phyloP scores from a whole-genome alignment of 2,797 vertebrate genomes.

The Florisuga fusca region DNA sequence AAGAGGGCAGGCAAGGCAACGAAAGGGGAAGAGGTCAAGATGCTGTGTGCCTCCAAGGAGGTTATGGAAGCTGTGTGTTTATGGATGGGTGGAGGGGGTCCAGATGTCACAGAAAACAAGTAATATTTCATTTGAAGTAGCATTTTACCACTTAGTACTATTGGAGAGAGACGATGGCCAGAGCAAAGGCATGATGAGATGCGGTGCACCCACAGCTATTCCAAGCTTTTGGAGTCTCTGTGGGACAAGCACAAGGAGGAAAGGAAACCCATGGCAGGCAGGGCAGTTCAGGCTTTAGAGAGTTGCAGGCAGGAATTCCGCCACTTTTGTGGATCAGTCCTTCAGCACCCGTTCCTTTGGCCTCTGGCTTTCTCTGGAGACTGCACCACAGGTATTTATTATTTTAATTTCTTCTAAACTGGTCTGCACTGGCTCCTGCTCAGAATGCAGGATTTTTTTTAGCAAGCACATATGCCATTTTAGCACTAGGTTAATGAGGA shows the following conservation, averaged over 20 bases:
- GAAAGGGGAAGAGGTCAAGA: neutral
- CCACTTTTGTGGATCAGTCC: neutral
- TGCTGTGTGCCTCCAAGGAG: neutral
- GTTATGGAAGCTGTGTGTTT: neutral
- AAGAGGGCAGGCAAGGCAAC: neutral
- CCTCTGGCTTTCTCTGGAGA: neutral
- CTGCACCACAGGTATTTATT: neutral
- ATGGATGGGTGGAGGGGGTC: neutral
- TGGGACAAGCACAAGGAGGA: neutral
- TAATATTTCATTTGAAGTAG: neutral
- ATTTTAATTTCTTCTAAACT: neutral
- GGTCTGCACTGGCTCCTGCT: neutral
- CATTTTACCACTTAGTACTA: no score
- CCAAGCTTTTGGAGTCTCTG: neutral
- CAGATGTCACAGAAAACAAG: neutral
- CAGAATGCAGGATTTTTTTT: neutral
- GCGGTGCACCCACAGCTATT: rapidly evolving
- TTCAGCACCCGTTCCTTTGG: neutral
- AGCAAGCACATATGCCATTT: neutral
- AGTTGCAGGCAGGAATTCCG: neutral
- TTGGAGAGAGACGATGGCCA: neutral
- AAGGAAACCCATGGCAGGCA: rapidly evolving
- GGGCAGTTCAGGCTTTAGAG: neutral
- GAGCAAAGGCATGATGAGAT: neutral
- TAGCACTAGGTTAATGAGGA: neutral